Conservation (phyloP, 2,888 invertebrate genomes). For the Andrena praecox region DNA sequence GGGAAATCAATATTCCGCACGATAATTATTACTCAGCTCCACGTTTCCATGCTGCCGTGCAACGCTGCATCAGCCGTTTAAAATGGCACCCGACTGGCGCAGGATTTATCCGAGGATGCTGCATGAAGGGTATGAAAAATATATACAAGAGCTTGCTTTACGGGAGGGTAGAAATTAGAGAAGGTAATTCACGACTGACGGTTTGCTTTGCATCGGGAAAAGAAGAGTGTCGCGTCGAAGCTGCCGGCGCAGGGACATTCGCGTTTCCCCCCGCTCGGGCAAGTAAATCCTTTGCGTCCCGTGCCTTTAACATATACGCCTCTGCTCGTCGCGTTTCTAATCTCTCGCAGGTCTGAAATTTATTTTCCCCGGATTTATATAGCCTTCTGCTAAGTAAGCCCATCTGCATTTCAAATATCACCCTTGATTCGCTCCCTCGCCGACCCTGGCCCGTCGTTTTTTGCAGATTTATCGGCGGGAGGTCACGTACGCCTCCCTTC, state of each 20-base stretch:
- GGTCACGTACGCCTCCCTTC: constrained; percentile 36
- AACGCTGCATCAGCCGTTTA: background rate
- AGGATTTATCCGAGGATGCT: too few relatives aligned
- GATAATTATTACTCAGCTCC: constrained; percentile 28
- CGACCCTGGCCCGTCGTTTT: background rate
- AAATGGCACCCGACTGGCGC: too few relatives aligned
- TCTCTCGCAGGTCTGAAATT: constrained; percentile 41
- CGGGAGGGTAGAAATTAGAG: background rate
- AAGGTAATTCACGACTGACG: background rate
- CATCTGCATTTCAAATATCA: constrained; percentile 64
- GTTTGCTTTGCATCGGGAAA: background rate
- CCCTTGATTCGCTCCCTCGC: constrained; percentile 44
- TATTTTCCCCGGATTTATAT: constrained; percentile 54
- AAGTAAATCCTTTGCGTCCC: constrained; percentile 36
- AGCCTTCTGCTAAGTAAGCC: constrained; percentile 57
- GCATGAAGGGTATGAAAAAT: too few relatives aligned
- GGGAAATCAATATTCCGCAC: constrained; percentile 30
- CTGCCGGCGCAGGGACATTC: background rate
- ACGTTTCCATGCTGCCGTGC: background rate
- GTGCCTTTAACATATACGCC: constrained; percentile 16
- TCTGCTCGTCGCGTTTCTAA: constrained; percentile 41
- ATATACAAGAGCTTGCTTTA: too few relatives aligned
- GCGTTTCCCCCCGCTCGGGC: constrained; percentile 26
- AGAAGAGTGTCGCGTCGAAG: constrained; percentile 10
- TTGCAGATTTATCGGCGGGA: constrained; percentile 48